Evolutionary conservation across 2,113 vertebrate genomes (phyloP).

Genomic region (Vidua chalybeata): DNA sequence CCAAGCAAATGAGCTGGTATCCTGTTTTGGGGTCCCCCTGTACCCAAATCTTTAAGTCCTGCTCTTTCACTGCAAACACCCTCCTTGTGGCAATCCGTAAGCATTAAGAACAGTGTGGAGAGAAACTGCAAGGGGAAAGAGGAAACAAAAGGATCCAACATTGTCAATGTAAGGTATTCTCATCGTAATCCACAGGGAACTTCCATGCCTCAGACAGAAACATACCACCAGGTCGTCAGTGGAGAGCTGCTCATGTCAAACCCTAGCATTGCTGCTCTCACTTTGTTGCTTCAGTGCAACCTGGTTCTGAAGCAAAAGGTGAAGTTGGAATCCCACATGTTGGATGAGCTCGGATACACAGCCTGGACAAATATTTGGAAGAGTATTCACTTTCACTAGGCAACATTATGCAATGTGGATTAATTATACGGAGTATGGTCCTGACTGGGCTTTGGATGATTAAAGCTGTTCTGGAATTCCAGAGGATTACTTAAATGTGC

Average conservation of each 20-base stretch:
- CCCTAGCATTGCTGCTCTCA: not conserved
- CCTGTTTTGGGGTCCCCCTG: not conserved
- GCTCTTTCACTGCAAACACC: not conserved
- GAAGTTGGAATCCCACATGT: not conserved
- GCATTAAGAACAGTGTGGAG: not conserved
- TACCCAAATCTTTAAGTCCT: not conserved
- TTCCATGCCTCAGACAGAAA: conserved; percentile 6
- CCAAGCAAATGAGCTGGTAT: not conserved
- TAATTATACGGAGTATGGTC: conserved; percentile 42
- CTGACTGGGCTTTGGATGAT: conserved; percentile 40
- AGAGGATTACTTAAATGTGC: conserved; percentile 61
- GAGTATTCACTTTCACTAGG: conserved; percentile 4
- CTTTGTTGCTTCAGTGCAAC: not conserved
- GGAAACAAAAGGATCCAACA: conserved; percentile 19
- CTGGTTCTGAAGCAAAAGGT: not conserved
- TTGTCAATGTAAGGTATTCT: conserved; percentile 10
- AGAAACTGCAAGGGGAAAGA: not conserved
- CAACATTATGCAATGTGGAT: conserved; percentile 52
- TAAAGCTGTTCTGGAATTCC: conserved; percentile 60
- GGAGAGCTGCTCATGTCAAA: not conserved
- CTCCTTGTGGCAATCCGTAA: not conserved
- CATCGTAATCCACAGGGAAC: conserved; percentile 35
- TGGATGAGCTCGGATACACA: not conserved
- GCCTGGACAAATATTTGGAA: conserved; percentile 40
- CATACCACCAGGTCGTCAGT: not conserved